Base-by-base conservation (phyloP, 2,113 vertebrate genomes). In the Chloropsis cyanopogon region DNA sequence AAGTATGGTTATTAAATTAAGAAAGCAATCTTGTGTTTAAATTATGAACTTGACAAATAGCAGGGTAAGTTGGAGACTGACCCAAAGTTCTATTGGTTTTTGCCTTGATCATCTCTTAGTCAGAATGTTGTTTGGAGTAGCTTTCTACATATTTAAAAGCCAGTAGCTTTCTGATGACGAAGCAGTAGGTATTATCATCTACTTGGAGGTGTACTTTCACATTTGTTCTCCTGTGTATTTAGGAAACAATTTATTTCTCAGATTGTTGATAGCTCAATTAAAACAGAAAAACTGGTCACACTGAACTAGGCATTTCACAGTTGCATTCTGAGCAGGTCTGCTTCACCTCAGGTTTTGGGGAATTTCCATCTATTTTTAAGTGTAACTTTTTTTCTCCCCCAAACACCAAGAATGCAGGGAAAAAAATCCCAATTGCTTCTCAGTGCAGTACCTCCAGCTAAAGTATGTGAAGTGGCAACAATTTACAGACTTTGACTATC, bases 41-140 rank as follows among this genome's bases (percentile, higher is more conserved):
- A 69, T 63, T 50, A 91, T 29, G 53, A 90, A 81, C 44, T 80
- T 88, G 81, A 71, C 69, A 79, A 82, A 75, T 17, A 66, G 52
- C 25, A 65, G 63, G 77, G 69, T 64, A 65, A 19, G 20, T 73
- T 86, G 61, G 76, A 96, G 90, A 64, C 54, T 77, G n/a, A 72
- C 70, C 37, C 46, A 41, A 31, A 46, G 69, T 69, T 79, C 47
- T 78, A 0, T 70, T 18, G 15, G 13, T 70, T 93, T 88, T 80
- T 66, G 88, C 79, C 89, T 94, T 61, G 90, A 59, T 90, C 85
- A 73, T 93, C 44, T 96, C 68, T 79, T 53, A 41, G 42, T 86
- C 86, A 33, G 46, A 33, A 29, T 14, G 22, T 25, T 57, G 60
- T 94, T 92, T 94, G 92, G 86, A 81, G 29, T 54, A 41, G 82